phyloP scores from a whole-genome alignment of 2,797 vertebrate genomes.

The Squalus acanthias region DNA sequence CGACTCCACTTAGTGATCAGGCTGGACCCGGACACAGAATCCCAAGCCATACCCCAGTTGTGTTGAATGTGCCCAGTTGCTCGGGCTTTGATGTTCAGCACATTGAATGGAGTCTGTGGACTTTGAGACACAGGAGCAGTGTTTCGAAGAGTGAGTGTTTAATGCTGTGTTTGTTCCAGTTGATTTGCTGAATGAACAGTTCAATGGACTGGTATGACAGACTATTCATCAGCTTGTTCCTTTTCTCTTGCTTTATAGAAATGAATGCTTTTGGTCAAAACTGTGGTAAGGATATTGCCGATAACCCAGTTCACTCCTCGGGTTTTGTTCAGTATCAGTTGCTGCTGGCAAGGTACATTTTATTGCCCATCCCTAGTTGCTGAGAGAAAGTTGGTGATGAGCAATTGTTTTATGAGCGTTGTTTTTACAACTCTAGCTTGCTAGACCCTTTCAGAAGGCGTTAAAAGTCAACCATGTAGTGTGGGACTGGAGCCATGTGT shows the following conservation, averaged over 20 bases:
- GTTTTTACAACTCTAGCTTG: background rate
- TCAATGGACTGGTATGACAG: background rate
- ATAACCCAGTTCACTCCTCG: background rate
- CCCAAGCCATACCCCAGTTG: background rate
- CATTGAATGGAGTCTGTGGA: background rate
- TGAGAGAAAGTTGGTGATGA: background rate
- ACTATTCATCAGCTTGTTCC: background rate
- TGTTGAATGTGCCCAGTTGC: background rate
- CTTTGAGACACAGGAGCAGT: background rate
- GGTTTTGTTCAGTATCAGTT: background rate
- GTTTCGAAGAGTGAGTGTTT: conserved; percentile 9
- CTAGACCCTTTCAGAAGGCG: background rate
- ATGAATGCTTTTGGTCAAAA: background rate
- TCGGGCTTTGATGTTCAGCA: background rate
- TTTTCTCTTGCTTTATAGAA: background rate
- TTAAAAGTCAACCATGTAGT: background rate
- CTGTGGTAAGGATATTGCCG: background rate
- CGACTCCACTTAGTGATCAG: background rate
- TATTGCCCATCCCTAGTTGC: background rate
- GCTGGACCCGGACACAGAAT: background rate
- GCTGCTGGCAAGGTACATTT: background rate
- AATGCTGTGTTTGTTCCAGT: conserved; percentile 4
- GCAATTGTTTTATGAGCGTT: background rate
- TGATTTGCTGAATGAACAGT: conserved; percentile 15
- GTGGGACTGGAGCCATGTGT: background rate